phyloP scores from a whole-genome alignment of 2,888 invertebrate genomes.

The Drosophila lacicola region DNA sequence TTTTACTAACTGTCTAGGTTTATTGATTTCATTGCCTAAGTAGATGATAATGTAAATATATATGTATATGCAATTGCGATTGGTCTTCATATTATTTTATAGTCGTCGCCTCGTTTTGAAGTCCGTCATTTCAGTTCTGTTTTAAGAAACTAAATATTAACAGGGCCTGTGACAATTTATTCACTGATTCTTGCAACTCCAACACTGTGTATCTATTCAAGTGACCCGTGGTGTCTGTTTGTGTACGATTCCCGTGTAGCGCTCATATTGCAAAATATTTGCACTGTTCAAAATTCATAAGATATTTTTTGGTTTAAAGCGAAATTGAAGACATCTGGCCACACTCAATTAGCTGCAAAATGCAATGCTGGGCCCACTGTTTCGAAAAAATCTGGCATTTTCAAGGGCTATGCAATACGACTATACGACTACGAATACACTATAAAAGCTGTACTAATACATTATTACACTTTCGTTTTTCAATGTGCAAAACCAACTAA shows the following conservation, averaged over 20 bases:
- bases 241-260: not conserved
- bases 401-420: slow-evolving; percentile 16
- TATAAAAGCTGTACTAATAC: slow-evolving; percentile 13
- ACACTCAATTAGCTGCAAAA: not conserved
- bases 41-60: not conserved
- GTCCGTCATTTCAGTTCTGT: not conserved
- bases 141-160: not conserved
- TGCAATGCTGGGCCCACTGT: not conserved
- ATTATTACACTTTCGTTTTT: slow-evolving; percentile 22
- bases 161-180: not conserved
- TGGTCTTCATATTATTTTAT: not conserved
- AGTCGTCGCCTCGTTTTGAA: not conserved
- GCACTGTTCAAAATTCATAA: slow-evolving; percentile 22
- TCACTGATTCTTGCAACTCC: not conserved
- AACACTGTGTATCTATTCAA: not conserved
- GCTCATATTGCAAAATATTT: slow-evolving; percentile 10
- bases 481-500: slow-evolving; percentile 37
- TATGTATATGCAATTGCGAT: not conserved
- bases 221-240: not conserved
- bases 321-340: slow-evolving; percentile 11
- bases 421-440: slow-evolving; percentile 27
- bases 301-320: slow-evolving; percentile 7
- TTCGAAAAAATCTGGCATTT: not conserved
- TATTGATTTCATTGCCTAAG: not conserved
- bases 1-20: not conserved